Evolutionary conservation across 1,140 invertebrate genomes (phyloP).

Genomic region (Battus philenor): DNA sequence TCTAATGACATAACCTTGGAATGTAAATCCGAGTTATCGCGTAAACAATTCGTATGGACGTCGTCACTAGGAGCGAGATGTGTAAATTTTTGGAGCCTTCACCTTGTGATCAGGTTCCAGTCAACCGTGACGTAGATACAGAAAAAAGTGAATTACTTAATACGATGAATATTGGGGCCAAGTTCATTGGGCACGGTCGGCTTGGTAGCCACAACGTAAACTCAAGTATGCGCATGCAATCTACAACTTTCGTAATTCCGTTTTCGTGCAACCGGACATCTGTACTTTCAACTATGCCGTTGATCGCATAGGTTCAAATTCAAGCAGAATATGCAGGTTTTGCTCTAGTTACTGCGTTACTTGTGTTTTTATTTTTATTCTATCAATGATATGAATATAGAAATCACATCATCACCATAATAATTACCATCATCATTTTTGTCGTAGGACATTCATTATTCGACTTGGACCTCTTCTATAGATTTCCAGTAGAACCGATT

Average conservation of each 20-base stretch:
- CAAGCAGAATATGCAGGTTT: too few species aligned
- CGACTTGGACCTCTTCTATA: too few species aligned
- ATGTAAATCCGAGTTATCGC: too few species aligned
- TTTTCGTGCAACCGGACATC: constrained; percentile 14
- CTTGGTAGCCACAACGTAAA: constrained; percentile 18
- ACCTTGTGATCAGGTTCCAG: constrained; percentile 42
- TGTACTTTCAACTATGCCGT: constrained; percentile 1
- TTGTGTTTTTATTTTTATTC: too few species aligned
- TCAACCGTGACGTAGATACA: constrained; percentile 35
- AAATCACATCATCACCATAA: too few species aligned
- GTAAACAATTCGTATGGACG: constrained; percentile 2
- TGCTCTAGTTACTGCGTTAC: too few species aligned
- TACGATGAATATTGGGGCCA: constrained; percentile 41
- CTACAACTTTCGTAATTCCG: constrained; percentile 8
- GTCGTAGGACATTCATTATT: too few species aligned
- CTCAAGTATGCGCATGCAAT: constrained; percentile 5
- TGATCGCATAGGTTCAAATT: not conserved
- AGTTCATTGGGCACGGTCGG: constrained; percentile 45
- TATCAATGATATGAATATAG: too few species aligned
- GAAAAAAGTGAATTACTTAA: constrained; percentile 58
- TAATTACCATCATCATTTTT: too few species aligned
- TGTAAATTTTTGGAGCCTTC: constrained; percentile 31
- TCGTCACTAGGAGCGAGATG: constrained; percentile 3
- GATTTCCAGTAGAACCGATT: too few species aligned
- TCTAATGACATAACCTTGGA: too few species aligned